phyloP scores from a whole-genome alignment of 2,888 invertebrate species.

The Brachypalpus laphriformis region DNA sequence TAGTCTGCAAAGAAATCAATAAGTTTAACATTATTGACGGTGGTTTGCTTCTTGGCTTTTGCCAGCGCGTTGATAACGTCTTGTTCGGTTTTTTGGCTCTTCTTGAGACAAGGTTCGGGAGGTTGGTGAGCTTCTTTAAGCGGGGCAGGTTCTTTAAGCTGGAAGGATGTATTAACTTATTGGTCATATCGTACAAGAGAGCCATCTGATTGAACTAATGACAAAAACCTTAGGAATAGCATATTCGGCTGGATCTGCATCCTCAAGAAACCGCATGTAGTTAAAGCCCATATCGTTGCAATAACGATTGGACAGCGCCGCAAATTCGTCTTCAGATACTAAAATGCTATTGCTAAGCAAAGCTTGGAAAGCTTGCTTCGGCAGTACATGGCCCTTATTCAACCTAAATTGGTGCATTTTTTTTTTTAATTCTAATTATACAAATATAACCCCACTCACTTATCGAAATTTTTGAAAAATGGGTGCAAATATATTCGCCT shows the following conservation, averaged over 20 bases:
- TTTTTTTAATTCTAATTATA: neutral
- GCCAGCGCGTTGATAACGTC: slow-evolving; percentile 89
- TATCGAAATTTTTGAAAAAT: slow-evolving; percentile 88
- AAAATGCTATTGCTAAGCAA: slow-evolving; percentile 87
- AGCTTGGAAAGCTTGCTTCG: slow-evolving; percentile 88
- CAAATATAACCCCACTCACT: slow-evolving; percentile 81
- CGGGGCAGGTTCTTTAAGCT: slow-evolving; percentile 51
- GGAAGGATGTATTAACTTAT: neutral
- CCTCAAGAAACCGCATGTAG: slow-evolving; percentile 88
- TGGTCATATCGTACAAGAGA: no score
- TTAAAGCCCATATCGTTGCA: slow-evolving; percentile 90
- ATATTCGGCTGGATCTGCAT: slow-evolving; percentile 83
- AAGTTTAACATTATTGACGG: slow-evolving; percentile 87
- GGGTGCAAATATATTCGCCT: slow-evolving; percentile 87
- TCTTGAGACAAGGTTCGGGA: slow-evolving; percentile 77
- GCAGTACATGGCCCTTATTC: slow-evolving; percentile 89
- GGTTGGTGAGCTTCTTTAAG: slow-evolving; percentile 78
- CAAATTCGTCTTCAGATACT: slow-evolving; percentile 86
- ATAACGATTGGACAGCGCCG: slow-evolving; percentile 88
- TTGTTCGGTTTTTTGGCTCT: slow-evolving; percentile 83
- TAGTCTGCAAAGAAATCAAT: slow-evolving; percentile 87
- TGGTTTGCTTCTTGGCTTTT: slow-evolving; percentile 88
- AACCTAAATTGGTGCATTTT: slow-evolving; percentile 82
- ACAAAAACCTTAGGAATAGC: slow-evolving; percentile 78
- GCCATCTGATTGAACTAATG: neutral